phyloP scores from a whole-genome alignment of 2,888 invertebrate species.

The Lapara coniferarum region DNA sequence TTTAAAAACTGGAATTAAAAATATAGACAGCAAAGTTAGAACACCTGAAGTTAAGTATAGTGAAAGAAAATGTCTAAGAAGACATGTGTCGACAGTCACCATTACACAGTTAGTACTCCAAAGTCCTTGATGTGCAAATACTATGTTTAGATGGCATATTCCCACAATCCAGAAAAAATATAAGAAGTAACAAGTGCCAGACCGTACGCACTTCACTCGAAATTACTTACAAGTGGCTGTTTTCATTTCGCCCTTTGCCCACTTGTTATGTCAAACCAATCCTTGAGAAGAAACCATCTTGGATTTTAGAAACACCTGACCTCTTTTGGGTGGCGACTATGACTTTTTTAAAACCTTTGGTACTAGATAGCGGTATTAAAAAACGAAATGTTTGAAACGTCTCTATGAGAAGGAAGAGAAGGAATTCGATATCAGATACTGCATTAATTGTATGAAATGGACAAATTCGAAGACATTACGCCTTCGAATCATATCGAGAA shows the following conservation, averaged over 20 bases:
- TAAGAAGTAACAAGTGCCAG: constrained; percentile 13
- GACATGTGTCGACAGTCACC: no score
- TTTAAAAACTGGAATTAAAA: no score
- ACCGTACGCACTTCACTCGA: constrained; percentile 29
- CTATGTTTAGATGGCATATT: not conserved
- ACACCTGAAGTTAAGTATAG: no score
- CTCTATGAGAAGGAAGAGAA: not conserved
- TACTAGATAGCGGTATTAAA: not conserved
- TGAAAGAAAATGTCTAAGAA: no score
- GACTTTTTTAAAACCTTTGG: not conserved
- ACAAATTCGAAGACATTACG: not conserved
- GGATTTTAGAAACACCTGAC: constrained; percentile 25
- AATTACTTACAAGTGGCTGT: constrained; percentile 41
- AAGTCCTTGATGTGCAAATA: no score
- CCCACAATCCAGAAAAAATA: constrained; percentile 6
- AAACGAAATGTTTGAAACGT: not conserved
- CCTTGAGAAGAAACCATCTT: constrained; percentile 17
- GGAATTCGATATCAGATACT: not conserved
- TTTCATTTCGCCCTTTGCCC: constrained; percentile 36
- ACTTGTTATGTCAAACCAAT: constrained; percentile 26
- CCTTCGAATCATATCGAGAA: not conserved
- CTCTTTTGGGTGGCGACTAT: not conserved
- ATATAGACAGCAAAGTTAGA: no score
- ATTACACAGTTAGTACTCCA: no score
- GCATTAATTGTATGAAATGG: not conserved